These are phyloP conservation scores for Adrianichthys oophorus DNA, from an alignment of 2,797 vertebrate species.

Conservation along the genomic window DNA sequence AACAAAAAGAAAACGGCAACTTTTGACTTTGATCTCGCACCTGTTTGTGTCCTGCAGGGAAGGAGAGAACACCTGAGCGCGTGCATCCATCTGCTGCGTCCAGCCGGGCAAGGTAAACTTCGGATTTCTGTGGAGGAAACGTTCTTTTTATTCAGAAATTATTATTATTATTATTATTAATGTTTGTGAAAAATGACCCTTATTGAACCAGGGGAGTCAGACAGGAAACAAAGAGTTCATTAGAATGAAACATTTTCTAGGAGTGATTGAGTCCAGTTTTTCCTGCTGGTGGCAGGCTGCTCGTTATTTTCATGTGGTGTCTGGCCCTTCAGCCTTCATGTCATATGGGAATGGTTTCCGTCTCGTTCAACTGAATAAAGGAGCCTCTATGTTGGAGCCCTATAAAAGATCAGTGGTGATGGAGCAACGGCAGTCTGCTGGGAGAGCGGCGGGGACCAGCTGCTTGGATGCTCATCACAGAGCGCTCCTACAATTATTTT, in stretches of 20 bases:
- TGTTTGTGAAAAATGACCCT: not conserved
- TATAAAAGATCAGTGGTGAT: conserved; percentile 64
- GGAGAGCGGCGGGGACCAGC: conserved; percentile 38
- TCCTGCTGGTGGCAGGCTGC: conserved; percentile 24
- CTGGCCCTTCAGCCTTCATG: conserved; percentile 56
- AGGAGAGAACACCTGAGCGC: not conserved
- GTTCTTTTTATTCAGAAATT: not conserved
- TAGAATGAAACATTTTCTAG: not conserved
- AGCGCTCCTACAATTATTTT: conserved; percentile 5
- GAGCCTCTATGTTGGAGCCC: conserved; percentile 66
- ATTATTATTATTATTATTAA: not conserved
- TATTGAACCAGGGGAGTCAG: not conserved
- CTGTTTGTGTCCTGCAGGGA: conserved; percentile 47
- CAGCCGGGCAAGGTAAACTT: conserved; percentile 25
- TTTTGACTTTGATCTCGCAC: conserved; percentile 44
- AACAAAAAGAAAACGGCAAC: conserved; percentile 18
- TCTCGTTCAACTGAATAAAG: conserved; percentile 67
- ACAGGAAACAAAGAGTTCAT: no score
- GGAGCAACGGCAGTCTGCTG: conserved; percentile 64
- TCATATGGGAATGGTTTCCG: conserved; percentile 69
- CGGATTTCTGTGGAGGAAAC: conserved; percentile 3
- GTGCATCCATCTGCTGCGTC: conserved; percentile 6
- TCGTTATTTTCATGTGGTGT: conserved; percentile 40
- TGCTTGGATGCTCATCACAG: conserved; percentile 17
- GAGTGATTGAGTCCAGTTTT: conserved; percentile 8